phyloP scores from a whole-genome alignment of 2,888 invertebrate genomes.

The Tromatobia lineatoria region DNA sequence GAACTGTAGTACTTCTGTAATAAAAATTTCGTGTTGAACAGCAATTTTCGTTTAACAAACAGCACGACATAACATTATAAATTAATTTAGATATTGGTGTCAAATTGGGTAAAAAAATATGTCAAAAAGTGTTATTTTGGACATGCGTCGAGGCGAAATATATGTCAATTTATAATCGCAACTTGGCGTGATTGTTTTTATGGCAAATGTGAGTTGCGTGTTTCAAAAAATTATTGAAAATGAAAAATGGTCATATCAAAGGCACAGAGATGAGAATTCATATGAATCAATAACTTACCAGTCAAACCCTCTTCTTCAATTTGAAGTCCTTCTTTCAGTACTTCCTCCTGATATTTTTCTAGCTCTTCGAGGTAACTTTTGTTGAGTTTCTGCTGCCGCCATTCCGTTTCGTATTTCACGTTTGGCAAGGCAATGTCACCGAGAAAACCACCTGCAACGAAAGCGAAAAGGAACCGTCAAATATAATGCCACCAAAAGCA shows the following conservation, averaged over 20 bases:
- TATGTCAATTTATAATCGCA: too few species aligned
- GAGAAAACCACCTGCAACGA: slow-evolving; percentile 91
- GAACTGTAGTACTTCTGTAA: slow-evolving; percentile 82
- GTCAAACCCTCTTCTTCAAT: slow-evolving; percentile 94
- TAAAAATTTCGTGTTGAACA: slow-evolving; percentile 30
- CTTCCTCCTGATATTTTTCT: slow-evolving; percentile 93
- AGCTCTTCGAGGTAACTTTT: slow-evolving; percentile 91
- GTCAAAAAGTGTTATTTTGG: too few species aligned
- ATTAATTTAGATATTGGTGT: neutral
- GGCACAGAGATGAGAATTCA: too few species aligned
- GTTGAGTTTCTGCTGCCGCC: slow-evolving; percentile 87
- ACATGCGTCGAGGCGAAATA: too few species aligned
- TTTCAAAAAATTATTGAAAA: too few species aligned
- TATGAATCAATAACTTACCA: slow-evolving; percentile 84
- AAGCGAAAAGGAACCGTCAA: neutral
- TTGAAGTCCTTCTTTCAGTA: slow-evolving; percentile 92
- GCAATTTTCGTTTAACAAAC: slow-evolving; percentile 11
- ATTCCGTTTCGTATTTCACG: slow-evolving; percentile 86
- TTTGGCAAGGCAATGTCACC: slow-evolving; percentile 94
- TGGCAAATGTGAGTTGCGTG: too few species aligned
- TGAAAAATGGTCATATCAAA: too few species aligned
- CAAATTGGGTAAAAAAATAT: too few species aligned
- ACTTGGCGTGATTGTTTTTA: too few species aligned
- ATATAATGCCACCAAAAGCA: neutral
- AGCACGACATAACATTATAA: neutral